phyloP scores from a whole-genome alignment of 1,140 invertebrate species.

The Polypedilum vanderplanki region DNA sequence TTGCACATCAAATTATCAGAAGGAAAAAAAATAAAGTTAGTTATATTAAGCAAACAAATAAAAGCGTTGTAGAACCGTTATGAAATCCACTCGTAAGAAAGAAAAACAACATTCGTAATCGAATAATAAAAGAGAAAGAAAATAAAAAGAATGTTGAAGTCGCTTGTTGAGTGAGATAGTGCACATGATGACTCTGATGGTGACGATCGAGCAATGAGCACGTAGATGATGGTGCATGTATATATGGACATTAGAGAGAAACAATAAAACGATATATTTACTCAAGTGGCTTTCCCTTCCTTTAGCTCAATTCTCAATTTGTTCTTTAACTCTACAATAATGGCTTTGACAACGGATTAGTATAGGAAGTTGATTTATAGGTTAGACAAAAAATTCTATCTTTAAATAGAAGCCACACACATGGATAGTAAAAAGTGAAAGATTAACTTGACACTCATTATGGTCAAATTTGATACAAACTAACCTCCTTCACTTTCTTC shows the following conservation, averaged over 20 bases:
- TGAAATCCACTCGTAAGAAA: background rate
- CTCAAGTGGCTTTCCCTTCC: slow-evolving; percentile 21
- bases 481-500: slow-evolving; percentile 18
- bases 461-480: slow-evolving; percentile 20
- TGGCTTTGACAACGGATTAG: background rate
- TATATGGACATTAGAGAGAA: background rate
- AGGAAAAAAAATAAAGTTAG: background rate
- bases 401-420: background rate
- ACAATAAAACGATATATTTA: background rate
- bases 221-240: background rate
- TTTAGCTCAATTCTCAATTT: background rate
- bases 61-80: background rate
- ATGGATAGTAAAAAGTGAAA: background rate
- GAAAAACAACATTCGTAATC: background rate
- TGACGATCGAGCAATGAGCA: background rate
- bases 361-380: no score
- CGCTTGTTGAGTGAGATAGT: background rate
- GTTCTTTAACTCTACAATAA: background rate
- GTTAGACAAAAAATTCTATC: background rate
- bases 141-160: background rate
- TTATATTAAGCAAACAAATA: slow-evolving; percentile 23
- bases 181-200: background rate
- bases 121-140: background rate
- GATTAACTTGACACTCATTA: background rate
- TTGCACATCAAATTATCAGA: background rate